Evolutionary conservation across 2,113 vertebrate genomes (phyloP).

Genomic region (Genyomyrus donnyi): DNA sequence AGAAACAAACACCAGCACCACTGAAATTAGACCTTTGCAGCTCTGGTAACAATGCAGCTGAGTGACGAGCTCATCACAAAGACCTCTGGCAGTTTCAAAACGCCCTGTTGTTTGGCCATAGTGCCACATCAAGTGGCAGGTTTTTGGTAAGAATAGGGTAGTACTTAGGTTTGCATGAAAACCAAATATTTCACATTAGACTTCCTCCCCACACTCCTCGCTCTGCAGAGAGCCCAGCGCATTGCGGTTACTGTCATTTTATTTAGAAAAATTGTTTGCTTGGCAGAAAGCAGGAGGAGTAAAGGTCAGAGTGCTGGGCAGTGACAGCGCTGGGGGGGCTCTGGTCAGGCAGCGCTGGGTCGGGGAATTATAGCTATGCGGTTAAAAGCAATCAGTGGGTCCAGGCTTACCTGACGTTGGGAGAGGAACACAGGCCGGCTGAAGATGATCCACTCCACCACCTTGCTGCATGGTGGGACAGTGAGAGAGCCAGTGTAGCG

Average conservation of each 20-base stretch:
- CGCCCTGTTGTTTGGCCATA: not conserved
- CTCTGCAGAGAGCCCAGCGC: not conserved
- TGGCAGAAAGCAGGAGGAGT: not conserved
- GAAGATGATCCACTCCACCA: conserved; percentile 96
- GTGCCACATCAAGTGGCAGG: not conserved
- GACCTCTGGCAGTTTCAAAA: not conserved
- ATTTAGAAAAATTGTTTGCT: not conserved
- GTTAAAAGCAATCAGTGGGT: not conserved
- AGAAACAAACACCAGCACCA: not conserved
- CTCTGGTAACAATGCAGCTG: not conserved
- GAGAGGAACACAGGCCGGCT: conserved; percentile 86
- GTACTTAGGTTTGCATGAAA: not conserved
- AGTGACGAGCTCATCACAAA: not conserved
- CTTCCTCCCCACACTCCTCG: not conserved
- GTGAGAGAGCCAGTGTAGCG: conserved; percentile 91
- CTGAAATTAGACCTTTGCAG: not conserved
- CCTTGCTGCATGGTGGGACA: conserved; percentile 90
- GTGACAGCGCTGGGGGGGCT: too few relatives aligned
- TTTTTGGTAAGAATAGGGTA: not conserved
- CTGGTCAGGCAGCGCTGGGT: not conserved
- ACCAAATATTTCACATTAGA: not conserved
- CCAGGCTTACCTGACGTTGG: conserved; percentile 74
- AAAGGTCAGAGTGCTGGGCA: not conserved
- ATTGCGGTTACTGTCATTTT: not conserved
- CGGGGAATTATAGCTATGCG: not conserved